Base-by-base conservation (phyloP, 2,888 invertebrate species). In the Andrena dorsata region DNA sequence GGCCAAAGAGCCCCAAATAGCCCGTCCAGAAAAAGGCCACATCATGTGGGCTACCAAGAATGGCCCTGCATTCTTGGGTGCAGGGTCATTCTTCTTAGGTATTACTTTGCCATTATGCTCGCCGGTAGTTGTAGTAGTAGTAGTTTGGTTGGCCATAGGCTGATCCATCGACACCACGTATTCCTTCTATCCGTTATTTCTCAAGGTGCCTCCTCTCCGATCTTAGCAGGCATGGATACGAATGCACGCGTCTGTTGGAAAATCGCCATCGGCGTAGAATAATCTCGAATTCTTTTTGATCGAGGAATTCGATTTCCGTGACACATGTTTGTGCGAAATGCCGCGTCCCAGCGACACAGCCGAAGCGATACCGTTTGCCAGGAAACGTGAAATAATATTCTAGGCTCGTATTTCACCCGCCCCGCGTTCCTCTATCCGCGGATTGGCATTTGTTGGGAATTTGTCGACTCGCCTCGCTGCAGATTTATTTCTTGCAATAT, bases 401-500 rank as follows among this genome's bases (percentile, higher is more conserved):
- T 20, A 20, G 5, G 16, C 10, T 32, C 6, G 23, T 16, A 13
- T 30, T 30, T 10, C 51, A 13, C 32, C 41, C 10, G 6, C 30
- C 20, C 26, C 41, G 16, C 16, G 26, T n/a, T n/a, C 26, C 32
- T 28, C 30, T 13, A 30, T 53, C 28, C 30, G 8, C 51, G 23
- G 35, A 60, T 41, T 66, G 68, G 61, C 60, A 58, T 68, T 78
- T 56, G 63, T 76, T 77, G 35, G 47, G 20, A 28, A 23, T 47
- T n/a, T 16, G 5, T 5, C n/a, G 26, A n/a, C 30, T 47, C 26
- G 28, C 66, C 26, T 66, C 41, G 30, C 26, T 47, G 30, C 63
- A 47, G 63, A 76, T 79, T 76, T 79, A 69, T 32, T 23, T 6
- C 6, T 23, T 13, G 68, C 78, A 28, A 69, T 49, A 41, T 41